Conservation (phyloP, 30 jellyfish, hydroid and myxozoan genomes). For the Hydra vulgaris region DNA sequence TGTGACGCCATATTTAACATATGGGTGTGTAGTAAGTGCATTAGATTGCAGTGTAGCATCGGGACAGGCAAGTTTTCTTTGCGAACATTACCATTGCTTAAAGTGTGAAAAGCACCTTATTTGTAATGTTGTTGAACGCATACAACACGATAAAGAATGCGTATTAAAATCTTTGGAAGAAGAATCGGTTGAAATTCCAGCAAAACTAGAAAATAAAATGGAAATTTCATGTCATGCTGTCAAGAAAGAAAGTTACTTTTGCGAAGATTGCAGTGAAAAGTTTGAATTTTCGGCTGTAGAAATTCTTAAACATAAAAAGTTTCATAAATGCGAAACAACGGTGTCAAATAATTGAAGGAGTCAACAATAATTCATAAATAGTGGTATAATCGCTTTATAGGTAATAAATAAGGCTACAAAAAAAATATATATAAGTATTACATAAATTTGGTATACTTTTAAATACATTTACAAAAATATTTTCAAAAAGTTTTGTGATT, state of each 20-base stretch:
- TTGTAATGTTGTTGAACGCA: slow-evolving; percentile 62
- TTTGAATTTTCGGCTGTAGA: slow-evolving; percentile 56
- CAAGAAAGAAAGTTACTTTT: slow-evolving; percentile 18
- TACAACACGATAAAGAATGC: slow-evolving; percentile 70
- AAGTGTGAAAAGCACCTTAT: slow-evolving; percentile 87
- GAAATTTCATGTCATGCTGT: neutral
- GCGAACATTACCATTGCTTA: slow-evolving; percentile 84
- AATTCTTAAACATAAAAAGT: slow-evolving; percentile 48
- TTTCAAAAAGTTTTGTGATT: too few species aligned
- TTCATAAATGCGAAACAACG: slow-evolving; percentile 27
- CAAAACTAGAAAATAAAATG: neutral
- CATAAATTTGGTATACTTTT: too few species aligned
- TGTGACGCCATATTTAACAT: slow-evolving; percentile 69
- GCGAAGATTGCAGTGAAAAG: slow-evolving; percentile 47
- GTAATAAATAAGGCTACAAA: too few species aligned
- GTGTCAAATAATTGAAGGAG: neutral
- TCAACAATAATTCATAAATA: too few species aligned
- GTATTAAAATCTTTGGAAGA: neutral
- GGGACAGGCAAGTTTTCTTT: slow-evolving; percentile 75
- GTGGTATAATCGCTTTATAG: too few species aligned
- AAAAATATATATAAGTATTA: too few species aligned
- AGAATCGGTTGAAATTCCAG: neutral
- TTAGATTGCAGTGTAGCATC: slow-evolving; percentile 71
- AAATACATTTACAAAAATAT: too few species aligned
- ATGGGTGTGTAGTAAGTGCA: slow-evolving; percentile 76